A percentile compares a stretch with the other conserved stretches of the same genome.
Conservation (phyloP, 2,888 invertebrate genomes). For the Acanthosepion lycidas region DNA sequence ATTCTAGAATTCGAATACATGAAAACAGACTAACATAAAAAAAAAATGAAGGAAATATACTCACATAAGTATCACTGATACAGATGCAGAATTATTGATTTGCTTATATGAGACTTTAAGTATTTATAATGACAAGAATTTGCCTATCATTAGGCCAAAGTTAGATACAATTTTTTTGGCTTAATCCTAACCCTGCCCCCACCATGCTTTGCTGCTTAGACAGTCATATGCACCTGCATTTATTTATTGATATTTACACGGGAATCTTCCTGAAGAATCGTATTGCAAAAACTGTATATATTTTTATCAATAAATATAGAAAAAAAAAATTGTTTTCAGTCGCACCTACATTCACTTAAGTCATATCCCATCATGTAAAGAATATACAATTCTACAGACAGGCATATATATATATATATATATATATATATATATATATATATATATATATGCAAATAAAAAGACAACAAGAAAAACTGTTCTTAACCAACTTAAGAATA, state of each 20-base stretch:
- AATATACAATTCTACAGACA: not conserved
- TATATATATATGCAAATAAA: not conserved
- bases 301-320: not conserved
- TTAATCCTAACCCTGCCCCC: not conserved
- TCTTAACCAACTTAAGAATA: too few species aligned
- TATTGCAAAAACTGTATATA: not conserved
- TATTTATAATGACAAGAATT: not conserved
- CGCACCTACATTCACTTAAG: not conserved
- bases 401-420: not conserved
- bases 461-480: too few species aligned
- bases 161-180: not conserved
- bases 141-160: not conserved
- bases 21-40: not conserved
- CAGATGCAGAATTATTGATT: not conserved
- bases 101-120: not conserved
- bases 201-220: not conserved
- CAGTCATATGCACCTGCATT: not conserved
- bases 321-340: not conserved
- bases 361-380: not conserved
- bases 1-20: too few species aligned
- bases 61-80: not conserved
- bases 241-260: not conserved
- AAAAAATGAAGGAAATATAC: not conserved
- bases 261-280: not conserved
- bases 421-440: too few species aligned